phyloP scores from a whole-genome alignment of 1,140 invertebrate genomes.

The Nilaparvata lugens region DNA sequence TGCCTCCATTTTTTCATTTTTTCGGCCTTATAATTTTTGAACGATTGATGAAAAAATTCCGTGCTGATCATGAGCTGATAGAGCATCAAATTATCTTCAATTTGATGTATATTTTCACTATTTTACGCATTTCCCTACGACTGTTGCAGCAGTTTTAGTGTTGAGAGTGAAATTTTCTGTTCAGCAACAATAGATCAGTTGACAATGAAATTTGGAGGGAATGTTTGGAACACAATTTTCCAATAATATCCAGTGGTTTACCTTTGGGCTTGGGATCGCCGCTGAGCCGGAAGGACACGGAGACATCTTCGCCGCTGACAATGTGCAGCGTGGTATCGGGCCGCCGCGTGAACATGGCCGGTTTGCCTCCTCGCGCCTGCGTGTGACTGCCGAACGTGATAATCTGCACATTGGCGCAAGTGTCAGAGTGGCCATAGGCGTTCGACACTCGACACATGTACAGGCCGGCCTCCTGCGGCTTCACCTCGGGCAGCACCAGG shows the following conservation, averaged over 20 bases:
- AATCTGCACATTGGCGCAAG: slow-evolving; percentile 55
- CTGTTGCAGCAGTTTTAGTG: too few relatives aligned
- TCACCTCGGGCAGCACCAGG: slow-evolving; percentile 61
- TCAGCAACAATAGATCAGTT: too few relatives aligned
- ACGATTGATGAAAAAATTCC: too few relatives aligned
- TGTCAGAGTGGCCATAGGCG: slow-evolving; percentile 63
- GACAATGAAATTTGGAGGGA: too few relatives aligned
- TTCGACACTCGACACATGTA: slow-evolving; percentile 79
- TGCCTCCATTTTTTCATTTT: too few relatives aligned
- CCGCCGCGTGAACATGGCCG: slow-evolving; percentile 64
- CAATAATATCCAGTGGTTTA: slow-evolving; percentile 34
- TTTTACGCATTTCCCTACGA: too few relatives aligned
- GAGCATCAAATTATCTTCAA: too few relatives aligned
- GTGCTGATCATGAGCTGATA: too few relatives aligned
- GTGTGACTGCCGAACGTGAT: slow-evolving; percentile 43
- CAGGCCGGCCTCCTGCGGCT: slow-evolving; percentile 76
- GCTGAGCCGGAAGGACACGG: slow-evolving; percentile 63
- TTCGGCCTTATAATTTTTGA: too few relatives aligned
- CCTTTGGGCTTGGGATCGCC: slow-evolving; percentile 77
- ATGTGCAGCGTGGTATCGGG: slow-evolving; percentile 65
- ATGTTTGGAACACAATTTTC: too few relatives aligned
- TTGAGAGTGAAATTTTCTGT: too few relatives aligned
- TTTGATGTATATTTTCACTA: too few relatives aligned
- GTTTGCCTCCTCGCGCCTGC: slow-evolving; percentile 51
- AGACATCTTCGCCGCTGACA: slow-evolving; percentile 66